Evolutionary conservation across 1,140 invertebrate species (phyloP), one percentile per base, ranked within the genome.

Genomic region (Eufriesea mexicana): DNA sequence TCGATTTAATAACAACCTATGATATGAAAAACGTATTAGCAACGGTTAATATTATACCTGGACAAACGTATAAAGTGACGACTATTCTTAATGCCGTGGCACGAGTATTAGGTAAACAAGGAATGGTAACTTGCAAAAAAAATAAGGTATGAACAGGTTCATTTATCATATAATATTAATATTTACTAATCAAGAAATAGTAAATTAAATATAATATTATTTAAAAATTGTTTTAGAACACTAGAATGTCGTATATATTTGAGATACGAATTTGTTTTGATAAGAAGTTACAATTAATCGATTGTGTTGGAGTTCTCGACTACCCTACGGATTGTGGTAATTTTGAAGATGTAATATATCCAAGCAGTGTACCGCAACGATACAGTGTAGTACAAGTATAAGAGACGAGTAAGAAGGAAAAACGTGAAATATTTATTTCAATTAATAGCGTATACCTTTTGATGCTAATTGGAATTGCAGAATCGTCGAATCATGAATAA

Each of bases 261-360:
- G 91, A 92, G 72, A 84, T 92, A 73, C 95, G 96, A 9, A 95
- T 97, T 61, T 97, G 96, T 91, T 96, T 97, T 72, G 92, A 96
- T 85, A 97, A 96, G 85, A 90, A 91, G 9, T 90, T 97, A 20
- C 89, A 95, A 62, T 89, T 96, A 16, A 93, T 94, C 20, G 94
- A 96, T 80, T 96, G 96, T 88, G 95, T 96, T 88, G 95, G 95
- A 23, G 92, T 95, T 42, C 86, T 81, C 0, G 87, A 85, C 8
- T 93, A 92, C 16, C 93, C 92, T 45, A 96, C 95, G 7, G 96
- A 96, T 86, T 97, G 96, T 91, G 93, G 95, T 83, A 86, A 90
- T 9, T 92, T 93, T 14, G 91, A 94, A 86, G 91, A 93, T 6
- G 93, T 97, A n/a, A 92, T 95, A 35, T 97, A 97, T 92, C 95